These are phyloP conservation scores for Falco cherrug DNA, from an alignment of 2,797 vertebrate species.

Conservation along the genomic window DNA sequence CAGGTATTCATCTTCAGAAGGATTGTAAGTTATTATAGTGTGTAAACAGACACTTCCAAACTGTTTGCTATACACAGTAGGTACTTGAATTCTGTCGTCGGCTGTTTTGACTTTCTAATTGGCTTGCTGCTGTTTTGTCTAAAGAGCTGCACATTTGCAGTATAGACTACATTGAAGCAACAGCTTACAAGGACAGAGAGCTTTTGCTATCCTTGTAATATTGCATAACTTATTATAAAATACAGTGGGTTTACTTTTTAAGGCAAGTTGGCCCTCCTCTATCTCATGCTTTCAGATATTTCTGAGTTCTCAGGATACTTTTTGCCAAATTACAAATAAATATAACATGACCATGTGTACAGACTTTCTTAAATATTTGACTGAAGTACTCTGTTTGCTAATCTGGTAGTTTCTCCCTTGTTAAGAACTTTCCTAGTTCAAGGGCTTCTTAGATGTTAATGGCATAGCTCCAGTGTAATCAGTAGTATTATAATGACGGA, in stretches of 20 bases:
- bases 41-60: background rate
- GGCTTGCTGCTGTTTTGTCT: background rate
- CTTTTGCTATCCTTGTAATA: background rate
- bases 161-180: background rate
- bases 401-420: slow-evolving; percentile 36
- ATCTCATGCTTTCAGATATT: background rate
- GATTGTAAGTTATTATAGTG: background rate
- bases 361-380: background rate
- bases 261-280: background rate
- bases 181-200: background rate
- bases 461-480: background rate
- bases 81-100: background rate
- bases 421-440: slow-evolving; percentile 2
- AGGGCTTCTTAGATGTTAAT: background rate
- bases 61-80: background rate
- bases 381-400: slow-evolving; percentile 3
- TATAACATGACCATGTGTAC: background rate
- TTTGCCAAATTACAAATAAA: slow-evolving; percentile 2
- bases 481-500: background rate
- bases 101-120: background rate
- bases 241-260: background rate
- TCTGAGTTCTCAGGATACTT: background rate
- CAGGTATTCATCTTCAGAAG: background rate
- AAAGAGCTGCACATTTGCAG: background rate
- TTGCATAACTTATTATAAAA: background rate